These are phyloP conservation scores for Nezara viridula DNA, from an alignment of 2,888 invertebrate genomes.

Conservation along the genomic window DNA sequence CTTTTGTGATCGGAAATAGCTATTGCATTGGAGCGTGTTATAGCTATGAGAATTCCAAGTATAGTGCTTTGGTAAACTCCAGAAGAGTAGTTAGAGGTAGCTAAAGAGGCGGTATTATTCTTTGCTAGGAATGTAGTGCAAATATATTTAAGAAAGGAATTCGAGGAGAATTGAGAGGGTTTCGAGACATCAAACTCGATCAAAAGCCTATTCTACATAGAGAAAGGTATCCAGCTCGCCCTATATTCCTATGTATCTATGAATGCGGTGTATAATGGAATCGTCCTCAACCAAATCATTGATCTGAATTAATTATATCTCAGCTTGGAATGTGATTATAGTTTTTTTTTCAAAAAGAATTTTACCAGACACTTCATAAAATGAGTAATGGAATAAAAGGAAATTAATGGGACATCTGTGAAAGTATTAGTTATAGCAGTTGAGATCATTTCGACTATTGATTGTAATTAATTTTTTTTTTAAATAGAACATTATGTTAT, in stretches of 20 bases:
- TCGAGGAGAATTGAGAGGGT: background rate
- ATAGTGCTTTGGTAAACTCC: background rate
- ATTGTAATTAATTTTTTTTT: no score
- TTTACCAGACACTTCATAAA: background rate
- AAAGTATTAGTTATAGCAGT: no score
- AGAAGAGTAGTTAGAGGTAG: background rate
- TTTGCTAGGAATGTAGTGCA: background rate
- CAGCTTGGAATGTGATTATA: background rate
- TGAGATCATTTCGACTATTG: no score
- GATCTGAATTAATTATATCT: background rate
- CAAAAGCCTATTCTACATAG: no score
- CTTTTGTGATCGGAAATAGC: background rate
- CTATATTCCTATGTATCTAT: background rate
- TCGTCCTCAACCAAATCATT: background rate
- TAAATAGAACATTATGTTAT: no score
- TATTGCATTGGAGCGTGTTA: no score
- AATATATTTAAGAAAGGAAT: background rate
- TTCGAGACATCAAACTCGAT: no score
- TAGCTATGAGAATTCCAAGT: background rate
- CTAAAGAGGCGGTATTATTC: constrained; percentile 1
- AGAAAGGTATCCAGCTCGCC: no score
- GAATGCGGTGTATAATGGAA: background rate
- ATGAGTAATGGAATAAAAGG: no score
- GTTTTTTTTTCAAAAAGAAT: background rate
- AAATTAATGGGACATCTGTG: no score